phyloP scores from a whole-genome alignment of 2,797 vertebrate genomes.

The Darevskia nairensis region DNA sequence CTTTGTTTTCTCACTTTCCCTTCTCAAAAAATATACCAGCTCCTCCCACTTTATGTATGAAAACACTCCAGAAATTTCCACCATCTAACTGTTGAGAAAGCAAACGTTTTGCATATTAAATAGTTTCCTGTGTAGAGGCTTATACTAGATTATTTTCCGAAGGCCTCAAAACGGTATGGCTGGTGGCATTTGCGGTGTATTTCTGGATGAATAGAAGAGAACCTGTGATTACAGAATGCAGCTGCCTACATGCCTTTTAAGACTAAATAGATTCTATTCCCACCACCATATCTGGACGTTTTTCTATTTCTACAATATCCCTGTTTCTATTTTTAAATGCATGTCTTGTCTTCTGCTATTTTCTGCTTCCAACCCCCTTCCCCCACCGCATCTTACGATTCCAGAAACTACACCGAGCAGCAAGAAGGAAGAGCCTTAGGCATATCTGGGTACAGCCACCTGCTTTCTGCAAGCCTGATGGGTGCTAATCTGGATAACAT shows the following conservation, averaged over 20 bases:
- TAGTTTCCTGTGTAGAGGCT: neutral
- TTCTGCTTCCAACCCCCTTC: neutral
- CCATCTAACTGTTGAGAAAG: neutral
- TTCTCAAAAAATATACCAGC: neutral
- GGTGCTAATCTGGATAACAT: slow-evolving; percentile 9
- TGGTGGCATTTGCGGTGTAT: neutral
- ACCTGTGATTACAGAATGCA: neutral
- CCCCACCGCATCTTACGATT: neutral
- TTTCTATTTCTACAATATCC: neutral
- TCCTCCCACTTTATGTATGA: neutral
- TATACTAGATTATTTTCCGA: neutral
- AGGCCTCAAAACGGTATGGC: neutral
- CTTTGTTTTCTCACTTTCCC: neutral
- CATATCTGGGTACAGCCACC: slow-evolving; percentile 1
- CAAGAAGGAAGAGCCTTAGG: slow-evolving; percentile 9
- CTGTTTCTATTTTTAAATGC: neutral
- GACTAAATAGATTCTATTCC: neutral
- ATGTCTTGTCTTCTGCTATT: neutral
- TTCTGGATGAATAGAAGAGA: neutral
- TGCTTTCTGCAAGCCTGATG: slow-evolving; percentile 17
- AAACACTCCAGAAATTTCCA: neutral
- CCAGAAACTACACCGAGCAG: neutral
- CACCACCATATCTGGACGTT: neutral
- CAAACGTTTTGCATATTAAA: neutral
- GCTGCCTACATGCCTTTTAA: neutral